These are phyloP conservation scores for Gasterosteus nipponicus DNA, from an alignment of 2,113 vertebrate genomes.

Conservation along the genomic window DNA sequence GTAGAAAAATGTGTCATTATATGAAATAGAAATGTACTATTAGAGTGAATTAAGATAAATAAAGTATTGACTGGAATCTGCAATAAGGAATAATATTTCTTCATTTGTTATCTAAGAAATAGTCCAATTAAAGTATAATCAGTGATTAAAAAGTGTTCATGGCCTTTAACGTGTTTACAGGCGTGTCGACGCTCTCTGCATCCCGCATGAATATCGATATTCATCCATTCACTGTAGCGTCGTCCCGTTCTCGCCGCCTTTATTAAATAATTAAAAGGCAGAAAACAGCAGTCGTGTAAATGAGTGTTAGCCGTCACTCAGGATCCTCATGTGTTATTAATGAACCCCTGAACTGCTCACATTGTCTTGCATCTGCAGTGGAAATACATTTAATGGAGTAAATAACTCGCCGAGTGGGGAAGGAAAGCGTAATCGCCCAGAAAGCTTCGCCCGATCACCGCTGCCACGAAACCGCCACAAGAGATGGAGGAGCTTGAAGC, in stretches of 20 bases:
- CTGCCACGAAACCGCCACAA: background rate
- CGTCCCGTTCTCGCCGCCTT: background rate
- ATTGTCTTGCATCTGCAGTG: conserved; percentile 28
- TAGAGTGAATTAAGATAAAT: background rate
- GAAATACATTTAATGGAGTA: background rate
- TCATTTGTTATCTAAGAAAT: background rate
- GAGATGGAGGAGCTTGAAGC: conserved; percentile 21
- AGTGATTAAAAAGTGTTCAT: background rate
- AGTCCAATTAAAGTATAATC: background rate
- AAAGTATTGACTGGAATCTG: background rate
- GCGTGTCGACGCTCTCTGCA: background rate
- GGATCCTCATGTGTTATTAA: conserved; percentile 46
- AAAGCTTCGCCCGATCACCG: background rate
- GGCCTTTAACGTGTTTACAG: background rate
- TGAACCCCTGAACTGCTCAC: background rate
- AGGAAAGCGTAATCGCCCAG: background rate
- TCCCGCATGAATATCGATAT: conserved; percentile 31
- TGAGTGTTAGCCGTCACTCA: conserved; percentile 45
- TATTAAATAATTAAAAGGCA: conserved; percentile 35
- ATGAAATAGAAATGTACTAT: background rate
- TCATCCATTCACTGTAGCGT: conserved; percentile 12
- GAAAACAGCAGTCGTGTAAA: conserved; percentile 36
- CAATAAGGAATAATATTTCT: background rate
- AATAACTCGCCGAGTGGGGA: conserved; percentile 22
- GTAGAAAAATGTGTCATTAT: background rate